Evolutionary conservation across 2,888 invertebrate genomes (phyloP), one percentile per base, ranked within the genome.

Genomic region (Atrina japonica): DNA sequence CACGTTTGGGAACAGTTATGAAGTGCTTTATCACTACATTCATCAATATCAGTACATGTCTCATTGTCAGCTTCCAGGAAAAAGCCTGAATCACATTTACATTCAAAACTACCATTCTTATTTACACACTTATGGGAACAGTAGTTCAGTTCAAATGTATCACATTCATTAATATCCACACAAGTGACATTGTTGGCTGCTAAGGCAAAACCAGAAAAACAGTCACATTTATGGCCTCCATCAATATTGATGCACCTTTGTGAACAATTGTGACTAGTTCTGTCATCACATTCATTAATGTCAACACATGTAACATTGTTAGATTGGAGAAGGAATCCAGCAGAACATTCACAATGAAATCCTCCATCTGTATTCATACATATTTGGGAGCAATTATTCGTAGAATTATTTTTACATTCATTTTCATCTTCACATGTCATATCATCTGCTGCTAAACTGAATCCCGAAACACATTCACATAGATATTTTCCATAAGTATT

Each of bases 31-130:
- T 52, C 21, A 3, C 25, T 11, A 40, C 63, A 63, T 27, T 63
- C 63, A 41, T 63, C 41, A n/a, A 63, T 27, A 52, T 63, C 63
- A n/a, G 35, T n/a, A 63, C 63, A 63, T 29, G 59, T 59, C 21
- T 18, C 40, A 30, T 27, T 52, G 49, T 63, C 35, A 18, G 25
- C 16, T 40, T 11, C 41, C n/a, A 63, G 40, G n/a, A 27, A 35
- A 40, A 41, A 63, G 14, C 63, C 63, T n/a, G 30, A 16, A n/a
- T 6, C 18, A 40, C 63, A 63, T 41, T 40, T 11, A 50, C 63
- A 63, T 25, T 21, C 16, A 35, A 27, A 65, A 29, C 43, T 23
- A 25, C 65, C 65, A 11, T 43, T n/a, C 3, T 18, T 11, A 55
- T 65, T 65, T 3, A 41, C 14, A 45, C 65, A 65, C 5, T 29